These are phyloP conservation scores for Mayetiola destructor DNA, from an alignment of 2,888 invertebrate species.

Conservation along the genomic window DNA sequence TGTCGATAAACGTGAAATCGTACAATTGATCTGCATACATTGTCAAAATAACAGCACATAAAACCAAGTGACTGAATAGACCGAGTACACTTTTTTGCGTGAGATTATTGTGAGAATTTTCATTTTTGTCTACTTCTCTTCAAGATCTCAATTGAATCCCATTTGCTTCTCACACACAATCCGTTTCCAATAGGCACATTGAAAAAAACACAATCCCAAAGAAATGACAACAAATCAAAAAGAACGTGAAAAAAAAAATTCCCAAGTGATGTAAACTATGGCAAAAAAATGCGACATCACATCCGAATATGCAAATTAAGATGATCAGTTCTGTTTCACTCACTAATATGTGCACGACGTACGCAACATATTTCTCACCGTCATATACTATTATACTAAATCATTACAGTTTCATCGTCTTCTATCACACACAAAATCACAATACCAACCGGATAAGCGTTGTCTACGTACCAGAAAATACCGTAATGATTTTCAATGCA, in stretches of 20 bases:
- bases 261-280: background rate
- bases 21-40: background rate
- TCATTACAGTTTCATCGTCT: no score
- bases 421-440: background rate
- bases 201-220: background rate
- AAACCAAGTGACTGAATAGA: constrained; percentile 3
- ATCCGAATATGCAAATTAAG: constrained; percentile 11
- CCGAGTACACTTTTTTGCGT: background rate
- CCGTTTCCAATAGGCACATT: background rate
- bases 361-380: background rate
- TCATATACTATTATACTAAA: background rate
- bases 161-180: constrained; percentile 6
- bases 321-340: background rate
- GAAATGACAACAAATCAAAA: constrained; percentile 1
- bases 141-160: constrained; percentile 4
- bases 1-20: background rate
- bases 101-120: constrained; percentile 1
- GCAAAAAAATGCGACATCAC: constrained; percentile 11
- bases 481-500: constrained; percentile 1
- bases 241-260: no score
- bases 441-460: background rate
- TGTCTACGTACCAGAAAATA: background rate
- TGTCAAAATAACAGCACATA: no score
- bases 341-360: background rate
- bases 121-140: constrained; percentile 4